Conservation (phyloP, 2,797 vertebrate genomes). For the Enoplosus armatus region DNA sequence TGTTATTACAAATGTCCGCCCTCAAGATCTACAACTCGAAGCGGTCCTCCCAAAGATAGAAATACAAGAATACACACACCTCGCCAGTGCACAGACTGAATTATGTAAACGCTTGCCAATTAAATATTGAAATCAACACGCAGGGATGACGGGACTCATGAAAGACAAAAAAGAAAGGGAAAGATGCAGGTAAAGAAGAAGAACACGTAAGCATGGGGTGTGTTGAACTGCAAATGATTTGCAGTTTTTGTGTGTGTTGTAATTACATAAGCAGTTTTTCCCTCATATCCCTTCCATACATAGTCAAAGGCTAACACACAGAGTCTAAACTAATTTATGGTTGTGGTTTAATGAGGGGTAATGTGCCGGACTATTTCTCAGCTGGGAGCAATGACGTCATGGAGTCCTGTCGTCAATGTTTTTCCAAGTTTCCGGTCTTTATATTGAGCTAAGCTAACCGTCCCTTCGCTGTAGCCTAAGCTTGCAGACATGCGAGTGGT, state of each 20-base stretch:
- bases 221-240: conserved; percentile 46
- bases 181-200: not conserved
- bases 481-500: too few species aligned
- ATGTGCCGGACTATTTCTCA: too few species aligned
- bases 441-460: not conserved
- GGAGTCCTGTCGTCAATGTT: too few species aligned
- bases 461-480: not conserved
- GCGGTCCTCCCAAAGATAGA: conserved; percentile 26
- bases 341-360: too few species aligned
- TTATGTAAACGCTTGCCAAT: conserved; percentile 69
- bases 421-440: not conserved
- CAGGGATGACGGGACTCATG: conserved; percentile 48
- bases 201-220: not conserved
- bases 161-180: not conserved
- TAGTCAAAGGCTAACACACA: conserved; percentile 13
- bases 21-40: conserved; percentile 48
- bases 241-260: conserved; percentile 10
- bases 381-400: too few species aligned
- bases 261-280: conserved; percentile 31
- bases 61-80: conserved; percentile 6
- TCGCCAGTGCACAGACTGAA: conserved; percentile 51
- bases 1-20: conserved; percentile 8
- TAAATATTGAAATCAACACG: conserved; percentile 76
- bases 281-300: not conserved
- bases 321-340: conserved; percentile 1